Conservation (phyloP, 2,888 invertebrate genomes). For the Oscheius sp. region DNA sequence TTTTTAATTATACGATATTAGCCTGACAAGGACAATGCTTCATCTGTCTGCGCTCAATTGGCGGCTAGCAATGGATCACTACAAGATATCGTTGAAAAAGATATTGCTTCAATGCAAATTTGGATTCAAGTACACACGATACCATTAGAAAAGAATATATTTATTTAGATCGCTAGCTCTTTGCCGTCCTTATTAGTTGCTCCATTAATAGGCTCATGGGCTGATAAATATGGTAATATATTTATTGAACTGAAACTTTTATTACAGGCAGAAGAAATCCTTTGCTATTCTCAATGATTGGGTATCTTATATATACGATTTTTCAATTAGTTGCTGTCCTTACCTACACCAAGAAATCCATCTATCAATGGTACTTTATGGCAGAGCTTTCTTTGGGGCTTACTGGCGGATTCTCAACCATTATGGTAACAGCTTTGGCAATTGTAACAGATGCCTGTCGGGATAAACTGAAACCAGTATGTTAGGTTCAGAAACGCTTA, state of each 20-base stretch:
- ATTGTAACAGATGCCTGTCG: constrained; percentile 64
- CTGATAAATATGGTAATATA: constrained; percentile 50
- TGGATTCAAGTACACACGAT: constrained; percentile 56
- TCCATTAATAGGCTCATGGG: constrained; percentile 62
- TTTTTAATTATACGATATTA: constrained; percentile 14
- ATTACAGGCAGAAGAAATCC: constrained; percentile 53
- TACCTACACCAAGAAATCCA: constrained; percentile 53
- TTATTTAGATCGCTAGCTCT: constrained; percentile 47
- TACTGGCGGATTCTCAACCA: constrained; percentile 53
- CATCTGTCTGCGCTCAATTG: constrained; percentile 53
- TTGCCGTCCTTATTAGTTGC: constrained; percentile 53
- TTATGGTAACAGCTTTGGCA: constrained; percentile 51
- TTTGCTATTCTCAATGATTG: constrained; percentile 51
- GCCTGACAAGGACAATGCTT: constrained; percentile 41
- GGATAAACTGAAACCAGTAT: constrained; percentile 51
- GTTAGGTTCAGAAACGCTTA: background rate
- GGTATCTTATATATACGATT: constrained; percentile 44
- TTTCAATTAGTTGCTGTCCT: constrained; percentile 50
- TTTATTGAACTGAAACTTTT: background rate
- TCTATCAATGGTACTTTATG: constrained; percentile 55
- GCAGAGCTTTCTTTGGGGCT: constrained; percentile 43
- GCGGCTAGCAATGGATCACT: constrained; percentile 53
- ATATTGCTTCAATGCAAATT: constrained; percentile 60
- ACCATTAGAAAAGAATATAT: background rate
- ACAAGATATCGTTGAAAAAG: constrained; percentile 61